Base-by-base conservation (phyloP, 1,140 invertebrate genomes). In the Luehdorfia chinensis region DNA sequence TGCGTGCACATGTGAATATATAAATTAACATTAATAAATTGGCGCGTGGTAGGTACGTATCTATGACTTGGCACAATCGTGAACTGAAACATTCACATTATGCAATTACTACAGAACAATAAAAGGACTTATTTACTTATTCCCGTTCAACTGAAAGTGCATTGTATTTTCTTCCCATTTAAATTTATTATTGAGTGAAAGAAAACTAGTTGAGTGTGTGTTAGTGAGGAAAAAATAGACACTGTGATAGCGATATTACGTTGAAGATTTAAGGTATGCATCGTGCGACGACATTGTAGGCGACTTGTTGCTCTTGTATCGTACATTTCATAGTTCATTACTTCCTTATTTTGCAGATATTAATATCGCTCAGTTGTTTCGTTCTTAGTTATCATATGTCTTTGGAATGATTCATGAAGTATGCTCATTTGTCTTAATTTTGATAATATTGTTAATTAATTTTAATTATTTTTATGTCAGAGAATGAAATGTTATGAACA, bases 341-440 rank as follows among this genome's bases (percentile, higher is more conserved):
- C 66, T 76, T 76, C 66, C 73, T 76, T 64, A 66, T 67, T 66
- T 65, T 60, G 50, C 63, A 62, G 59, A 53, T 75, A 60, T 59
- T 65, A 60, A 63, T 28, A 30, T 47, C n/a, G 25, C 25, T 47
- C 31, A 50, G 37, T 31, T 14, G 12, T 14, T 11, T 13, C 12
- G 6, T 2, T 1, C 1, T 55, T 34, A 47, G 50, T 48, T 27
- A 39, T 8, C 16, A 47, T 36, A 19, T 48, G 9, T 16, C 2
- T 19, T 23, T 32, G n/a, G n/a, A n/a, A n/a, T n/a, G n/a, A n/a
- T n/a, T n/a, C n/a, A n/a, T n/a, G n/a, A n/a, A n/a, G n/a, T n/a
- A n/a, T n/a, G n/a, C n/a, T n/a, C n/a, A n/a, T n/a, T n/a, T n/a
- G n/a, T n/a, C n/a, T n/a, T n/a, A n/a, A n/a, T n/a, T n/a, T n/a